phyloP scores from a whole-genome alignment of 2,113 vertebrate species.

The Malurus cyaneus region DNA sequence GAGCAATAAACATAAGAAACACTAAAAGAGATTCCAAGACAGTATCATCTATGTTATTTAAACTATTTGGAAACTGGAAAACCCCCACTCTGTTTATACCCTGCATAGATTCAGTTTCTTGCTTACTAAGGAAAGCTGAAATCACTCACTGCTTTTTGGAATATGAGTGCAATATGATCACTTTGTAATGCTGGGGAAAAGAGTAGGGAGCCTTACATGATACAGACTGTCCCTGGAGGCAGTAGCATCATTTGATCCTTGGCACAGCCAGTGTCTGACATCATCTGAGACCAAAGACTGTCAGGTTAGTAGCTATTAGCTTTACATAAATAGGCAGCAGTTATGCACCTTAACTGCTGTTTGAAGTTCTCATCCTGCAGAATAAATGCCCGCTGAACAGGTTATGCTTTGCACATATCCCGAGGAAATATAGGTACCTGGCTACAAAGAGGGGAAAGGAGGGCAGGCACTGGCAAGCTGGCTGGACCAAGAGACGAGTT shows the following conservation, averaged over 20 bases:
- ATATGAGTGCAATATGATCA: not conserved
- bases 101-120: not conserved
- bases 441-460: not conserved
- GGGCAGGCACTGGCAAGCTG: not conserved
- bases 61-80: not conserved
- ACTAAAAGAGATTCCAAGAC: not conserved
- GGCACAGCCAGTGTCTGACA: not conserved
- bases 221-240: not conserved
- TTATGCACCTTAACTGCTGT: not conserved
- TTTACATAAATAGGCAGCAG: not conserved
- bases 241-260: not conserved
- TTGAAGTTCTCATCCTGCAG: not conserved
- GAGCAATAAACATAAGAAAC: not conserved
- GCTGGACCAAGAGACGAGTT: not conserved
- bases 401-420: not conserved
- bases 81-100: not conserved
- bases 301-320: not conserved
- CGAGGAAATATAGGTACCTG: not conserved
- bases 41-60: not conserved
- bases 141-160: not conserved
- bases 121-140: not conserved
- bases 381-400: not conserved
- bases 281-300: not conserved
- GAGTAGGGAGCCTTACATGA: not conserved
- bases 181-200: not conserved